Conservation (phyloP, 2,113 vertebrate genomes). For the Sula dactylatra region DNA sequence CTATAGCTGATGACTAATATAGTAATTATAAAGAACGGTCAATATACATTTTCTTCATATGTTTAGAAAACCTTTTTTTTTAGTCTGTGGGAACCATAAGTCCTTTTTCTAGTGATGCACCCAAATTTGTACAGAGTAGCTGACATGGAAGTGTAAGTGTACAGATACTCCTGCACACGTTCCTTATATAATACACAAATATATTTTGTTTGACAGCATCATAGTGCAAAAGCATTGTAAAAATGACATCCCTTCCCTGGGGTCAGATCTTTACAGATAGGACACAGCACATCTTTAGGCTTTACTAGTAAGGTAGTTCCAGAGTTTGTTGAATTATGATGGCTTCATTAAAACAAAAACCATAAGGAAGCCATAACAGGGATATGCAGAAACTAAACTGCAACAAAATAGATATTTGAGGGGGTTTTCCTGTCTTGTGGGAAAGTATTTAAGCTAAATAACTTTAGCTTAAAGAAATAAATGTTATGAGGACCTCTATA, state of each 20-base stretch:
- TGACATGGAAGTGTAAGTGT: background rate
- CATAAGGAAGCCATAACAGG: background rate
- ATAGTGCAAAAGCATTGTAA: background rate
- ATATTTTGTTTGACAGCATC: constrained; percentile 1
- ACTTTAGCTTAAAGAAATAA: constrained; percentile 21
- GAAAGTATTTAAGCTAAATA: constrained; percentile 15
- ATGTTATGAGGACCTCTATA: background rate
- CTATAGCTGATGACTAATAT: background rate
- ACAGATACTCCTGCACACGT: background rate
- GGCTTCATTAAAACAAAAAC: background rate
- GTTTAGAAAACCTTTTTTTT: background rate
- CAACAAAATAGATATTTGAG: background rate
- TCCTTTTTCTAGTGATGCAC: background rate
- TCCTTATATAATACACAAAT: background rate
- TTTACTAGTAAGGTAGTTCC: background rate
- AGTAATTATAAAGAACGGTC: background rate
- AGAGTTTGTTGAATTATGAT: background rate
- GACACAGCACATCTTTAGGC: background rate
- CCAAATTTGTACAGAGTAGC: background rate
- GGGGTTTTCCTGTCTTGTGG: background rate
- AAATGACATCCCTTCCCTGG: background rate
- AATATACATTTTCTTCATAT: background rate
- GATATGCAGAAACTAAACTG: background rate
- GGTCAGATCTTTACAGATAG: background rate
- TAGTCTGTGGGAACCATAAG: background rate